These are phyloP conservation scores for Cheilosia vulpina DNA, from an alignment of 2,888 invertebrate species.

Conservation along the genomic window DNA sequence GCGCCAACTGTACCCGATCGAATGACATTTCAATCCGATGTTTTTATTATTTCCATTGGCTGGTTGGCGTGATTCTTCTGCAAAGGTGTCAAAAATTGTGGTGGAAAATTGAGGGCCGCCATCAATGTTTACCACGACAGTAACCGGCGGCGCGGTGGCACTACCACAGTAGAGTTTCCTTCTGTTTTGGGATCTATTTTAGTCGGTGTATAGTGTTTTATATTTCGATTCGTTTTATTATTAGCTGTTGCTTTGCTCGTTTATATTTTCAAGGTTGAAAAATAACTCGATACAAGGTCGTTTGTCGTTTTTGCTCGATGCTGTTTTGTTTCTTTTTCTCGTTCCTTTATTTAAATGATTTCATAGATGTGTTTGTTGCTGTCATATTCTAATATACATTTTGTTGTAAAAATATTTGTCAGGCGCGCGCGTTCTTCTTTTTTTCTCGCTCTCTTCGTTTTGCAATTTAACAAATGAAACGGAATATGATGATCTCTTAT, in stretches of 20 bases:
- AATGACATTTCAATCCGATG: conserved; percentile 5
- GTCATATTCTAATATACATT: conserved; percentile 52
- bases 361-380: conserved; percentile 26
- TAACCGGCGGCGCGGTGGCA: neutral
- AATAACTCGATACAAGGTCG: conserved; percentile 83
- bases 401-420: conserved; percentile 36
- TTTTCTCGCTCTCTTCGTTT: neutral
- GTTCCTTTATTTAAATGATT: conserved; percentile 58
- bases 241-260: conserved; percentile 76
- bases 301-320: conserved; percentile 70
- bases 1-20: conserved; percentile 23
- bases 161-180: conserved; percentile 50
- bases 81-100: conserved; percentile 5
- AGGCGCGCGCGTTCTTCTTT: no score
- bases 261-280: conserved; percentile 82
- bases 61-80: neutral
- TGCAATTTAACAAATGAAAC: conserved; percentile 24
- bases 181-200: conserved; percentile 44
- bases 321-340: conserved; percentile 40
- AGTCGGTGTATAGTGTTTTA: conserved; percentile 53
- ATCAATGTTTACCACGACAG: neutral
- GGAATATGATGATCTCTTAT: conserved; percentile 27
- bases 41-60: neutral
- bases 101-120: conserved; percentile 31
- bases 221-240: conserved; percentile 70